These are phyloP conservation scores for Sinocyclocheilus anshuiensis DNA, from an alignment of 2,113 vertebrate genomes.

Conservation along the genomic window DNA sequence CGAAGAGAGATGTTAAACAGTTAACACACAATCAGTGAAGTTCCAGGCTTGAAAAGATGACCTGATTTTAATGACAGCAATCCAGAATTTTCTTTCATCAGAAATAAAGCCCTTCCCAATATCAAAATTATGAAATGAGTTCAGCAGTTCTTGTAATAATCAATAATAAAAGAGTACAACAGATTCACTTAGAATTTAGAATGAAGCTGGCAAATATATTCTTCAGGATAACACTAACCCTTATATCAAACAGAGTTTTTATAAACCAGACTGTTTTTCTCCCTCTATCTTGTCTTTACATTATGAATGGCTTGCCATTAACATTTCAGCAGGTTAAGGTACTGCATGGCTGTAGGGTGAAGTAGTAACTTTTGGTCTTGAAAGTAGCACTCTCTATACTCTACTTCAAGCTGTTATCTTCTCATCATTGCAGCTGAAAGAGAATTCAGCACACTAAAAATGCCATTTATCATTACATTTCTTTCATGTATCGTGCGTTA, in stretches of 20 bases:
- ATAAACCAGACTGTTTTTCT: not conserved
- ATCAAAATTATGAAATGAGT: not conserved
- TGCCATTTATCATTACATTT: not conserved
- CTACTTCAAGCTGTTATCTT: not conserved
- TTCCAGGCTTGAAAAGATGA: conserved; percentile 2
- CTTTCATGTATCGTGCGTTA: not conserved
- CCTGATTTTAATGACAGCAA: conserved; percentile 1
- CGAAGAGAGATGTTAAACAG: conserved; percentile 3
- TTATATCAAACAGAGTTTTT: conserved; percentile 44
- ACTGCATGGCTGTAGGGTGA: not conserved
- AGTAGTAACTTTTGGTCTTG: conserved; percentile 16
- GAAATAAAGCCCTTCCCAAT: conserved; percentile 4
- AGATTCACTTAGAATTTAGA: conserved; percentile 10
- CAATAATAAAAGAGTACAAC: conserved; percentile 49
- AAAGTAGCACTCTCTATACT: conserved; percentile 8
- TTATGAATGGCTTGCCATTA: conserved; percentile 49
- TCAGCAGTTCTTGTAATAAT: conserved; percentile 41
- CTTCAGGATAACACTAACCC: conserved; percentile 35
- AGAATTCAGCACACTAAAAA: not conserved
- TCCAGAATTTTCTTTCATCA: not conserved
- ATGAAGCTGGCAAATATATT: conserved; percentile 36
- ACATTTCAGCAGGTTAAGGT: conserved; percentile 31
- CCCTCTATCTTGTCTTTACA: conserved; percentile 34
- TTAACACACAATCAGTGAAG: conserved; percentile 7
- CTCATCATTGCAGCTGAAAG: not conserved